Conservation (phyloP, 2,888 invertebrate species). For the Leucania comma region DNA sequence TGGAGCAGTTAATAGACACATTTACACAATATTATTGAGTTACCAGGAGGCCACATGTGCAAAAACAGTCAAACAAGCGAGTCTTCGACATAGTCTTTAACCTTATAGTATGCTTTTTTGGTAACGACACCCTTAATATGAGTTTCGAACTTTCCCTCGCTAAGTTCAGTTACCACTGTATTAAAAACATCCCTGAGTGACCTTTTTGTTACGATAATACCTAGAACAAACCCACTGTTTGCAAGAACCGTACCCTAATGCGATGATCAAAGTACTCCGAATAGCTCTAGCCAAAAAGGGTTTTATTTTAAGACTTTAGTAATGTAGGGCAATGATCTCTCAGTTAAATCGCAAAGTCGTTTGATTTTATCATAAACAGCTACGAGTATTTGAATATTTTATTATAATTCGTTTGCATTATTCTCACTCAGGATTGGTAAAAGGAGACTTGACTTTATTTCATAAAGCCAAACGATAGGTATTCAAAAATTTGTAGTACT, state of each 20-base stretch:
- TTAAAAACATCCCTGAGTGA: too few species aligned
- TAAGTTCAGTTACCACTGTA: too few species aligned
- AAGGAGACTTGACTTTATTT: neutral
- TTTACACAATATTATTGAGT: too few species aligned
- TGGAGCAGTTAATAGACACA: too few species aligned
- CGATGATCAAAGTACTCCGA: neutral
- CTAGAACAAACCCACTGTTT: neutral
- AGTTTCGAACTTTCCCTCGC: too few species aligned
- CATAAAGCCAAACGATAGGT: neutral
- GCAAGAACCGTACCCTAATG: neutral
- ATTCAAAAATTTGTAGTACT: neutral
- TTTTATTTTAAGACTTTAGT: neutral
- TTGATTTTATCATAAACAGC: conserved; percentile 4
- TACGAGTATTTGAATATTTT: conserved; percentile 4
- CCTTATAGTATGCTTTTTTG: too few species aligned
- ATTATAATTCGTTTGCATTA: conserved; percentile 3
- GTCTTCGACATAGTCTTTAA: too few species aligned
- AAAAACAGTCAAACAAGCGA: too few species aligned
- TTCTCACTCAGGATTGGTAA: too few species aligned
- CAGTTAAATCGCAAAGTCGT: neutral
- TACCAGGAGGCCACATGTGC: too few species aligned
- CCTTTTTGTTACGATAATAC: neutral
- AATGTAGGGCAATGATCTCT: neutral
- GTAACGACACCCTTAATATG: too few species aligned
- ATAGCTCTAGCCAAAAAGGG: neutral